Conservation (phyloP, 2,113 vertebrate genomes). For the Pelobates fuscus region DNA sequence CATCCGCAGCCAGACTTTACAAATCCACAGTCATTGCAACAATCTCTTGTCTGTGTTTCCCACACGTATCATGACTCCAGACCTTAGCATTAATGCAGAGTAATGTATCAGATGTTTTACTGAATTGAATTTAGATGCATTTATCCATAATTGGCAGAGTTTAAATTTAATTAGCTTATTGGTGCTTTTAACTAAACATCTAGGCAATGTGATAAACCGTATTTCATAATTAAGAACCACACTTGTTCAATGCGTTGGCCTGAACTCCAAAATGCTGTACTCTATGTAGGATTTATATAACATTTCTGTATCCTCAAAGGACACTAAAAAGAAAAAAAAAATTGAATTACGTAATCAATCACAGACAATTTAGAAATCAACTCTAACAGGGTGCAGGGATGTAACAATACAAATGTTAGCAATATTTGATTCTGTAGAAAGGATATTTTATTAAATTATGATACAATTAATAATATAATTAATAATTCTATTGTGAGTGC, state of each 20-base stretch:
- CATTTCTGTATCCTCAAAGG: neutral
- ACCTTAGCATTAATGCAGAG: neutral
- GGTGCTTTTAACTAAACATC: slow-evolving; percentile 47
- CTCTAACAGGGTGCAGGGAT: slow-evolving; percentile 58
- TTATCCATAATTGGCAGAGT: slow-evolving; percentile 39
- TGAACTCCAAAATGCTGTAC: neutral
- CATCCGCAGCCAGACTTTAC: too few species aligned
- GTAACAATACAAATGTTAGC: slow-evolving; percentile 50
- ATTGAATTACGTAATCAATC: slow-evolving; percentile 6
- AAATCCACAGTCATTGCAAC: too few species aligned
- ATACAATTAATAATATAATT: too few species aligned
- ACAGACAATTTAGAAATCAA: slow-evolving; percentile 51
- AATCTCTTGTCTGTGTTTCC: too few species aligned
- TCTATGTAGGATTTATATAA: slow-evolving; percentile 30
- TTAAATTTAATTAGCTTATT: slow-evolving; percentile 36
- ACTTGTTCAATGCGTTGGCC: slow-evolving; percentile 4
- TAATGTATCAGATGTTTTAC: neutral
- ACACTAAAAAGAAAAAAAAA: slow-evolving; percentile 22
- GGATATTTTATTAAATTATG: too few species aligned
- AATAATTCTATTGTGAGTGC: too few species aligned
- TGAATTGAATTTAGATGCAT: slow-evolving; percentile 39
- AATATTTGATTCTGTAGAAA: too few species aligned
- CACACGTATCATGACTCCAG: neutral
- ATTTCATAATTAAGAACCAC: slow-evolving; percentile 37
- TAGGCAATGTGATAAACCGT: slow-evolving; percentile 35